phyloP scores from a whole-genome alignment of 2,888 invertebrate genomes.

The Poecilobothrus nobilitatus region DNA sequence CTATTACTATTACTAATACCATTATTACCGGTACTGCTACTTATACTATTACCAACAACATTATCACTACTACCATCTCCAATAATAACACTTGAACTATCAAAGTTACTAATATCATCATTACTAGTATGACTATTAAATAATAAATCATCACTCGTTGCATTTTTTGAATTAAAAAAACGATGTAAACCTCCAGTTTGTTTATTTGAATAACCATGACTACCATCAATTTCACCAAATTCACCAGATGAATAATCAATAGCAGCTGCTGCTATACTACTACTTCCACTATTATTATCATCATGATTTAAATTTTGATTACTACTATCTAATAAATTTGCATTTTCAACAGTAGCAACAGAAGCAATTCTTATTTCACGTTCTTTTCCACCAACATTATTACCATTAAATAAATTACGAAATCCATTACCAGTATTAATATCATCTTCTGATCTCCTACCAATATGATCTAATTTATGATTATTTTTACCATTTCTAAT shows the following conservation, averaged over 20 bases:
- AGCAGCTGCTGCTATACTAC: neutral
- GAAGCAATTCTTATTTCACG: neutral
- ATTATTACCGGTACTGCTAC: neutral
- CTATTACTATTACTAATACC: conserved; percentile 20
- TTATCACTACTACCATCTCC: neutral
- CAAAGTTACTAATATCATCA: conserved; percentile 9
- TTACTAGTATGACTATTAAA: conserved; percentile 20
- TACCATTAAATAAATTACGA: neutral
- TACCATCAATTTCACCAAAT: neutral
- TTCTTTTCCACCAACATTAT: neutral
- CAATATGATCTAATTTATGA: neutral
- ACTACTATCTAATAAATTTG: neutral
- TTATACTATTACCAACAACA: neutral
- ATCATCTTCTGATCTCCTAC: neutral
- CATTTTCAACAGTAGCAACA: too few relatives aligned
- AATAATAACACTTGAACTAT: neutral
- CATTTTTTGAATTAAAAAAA: conserved; percentile 18
- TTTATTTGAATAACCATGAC: neutral
- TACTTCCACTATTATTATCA: neutral
- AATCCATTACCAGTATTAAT: neutral
- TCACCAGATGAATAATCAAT: neutral
- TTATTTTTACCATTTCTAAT: conserved; percentile 24
- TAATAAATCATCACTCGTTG: conserved; percentile 32
- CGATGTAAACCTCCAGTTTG: neutral
- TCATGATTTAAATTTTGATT: neutral